phyloP scores from a whole-genome alignment of 2,113 vertebrate species.

The Oostethus manadensis region DNA sequence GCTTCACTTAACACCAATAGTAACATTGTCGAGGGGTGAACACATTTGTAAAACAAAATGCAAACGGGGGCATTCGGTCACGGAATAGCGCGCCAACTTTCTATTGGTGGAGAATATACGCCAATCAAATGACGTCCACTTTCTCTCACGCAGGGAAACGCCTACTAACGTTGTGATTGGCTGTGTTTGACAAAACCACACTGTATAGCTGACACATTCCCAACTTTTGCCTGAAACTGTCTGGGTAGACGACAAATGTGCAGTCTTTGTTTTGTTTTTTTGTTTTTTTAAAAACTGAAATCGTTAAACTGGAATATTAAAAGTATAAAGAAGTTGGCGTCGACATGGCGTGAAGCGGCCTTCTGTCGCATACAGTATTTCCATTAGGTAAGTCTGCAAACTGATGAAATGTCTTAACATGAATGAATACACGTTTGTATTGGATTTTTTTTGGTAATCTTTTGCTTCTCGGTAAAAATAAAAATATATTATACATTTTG shows the following conservation, averaged over 20 bases:
- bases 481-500: background rate
- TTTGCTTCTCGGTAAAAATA: too few species aligned
- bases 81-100: constrained; percentile 25
- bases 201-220: constrained; percentile 34
- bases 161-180: constrained; percentile 49
- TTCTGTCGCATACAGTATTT: constrained; percentile 14
- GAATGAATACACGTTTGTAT: background rate
- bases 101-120: constrained; percentile 29
- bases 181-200: constrained; percentile 11
- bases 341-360: constrained; percentile 51
- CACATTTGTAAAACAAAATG: too few species aligned
- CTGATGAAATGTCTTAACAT: constrained; percentile 1
- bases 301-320: constrained; percentile 15
- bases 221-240: constrained; percentile 50
- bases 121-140: constrained; percentile 15
- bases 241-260: constrained; percentile 31
- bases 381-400: constrained; percentile 55
- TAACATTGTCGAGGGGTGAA: background rate
- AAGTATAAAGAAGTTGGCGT: constrained; percentile 11
- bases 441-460: background rate
- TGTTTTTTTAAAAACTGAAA: too few species aligned
- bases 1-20: background rate
- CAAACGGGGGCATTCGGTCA: background rate
- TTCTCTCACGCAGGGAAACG: background rate
- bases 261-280: constrained; percentile 24